Evolutionary conservation across 2,113 vertebrate genomes (phyloP).

Genomic region (Pipa parva): DNA sequence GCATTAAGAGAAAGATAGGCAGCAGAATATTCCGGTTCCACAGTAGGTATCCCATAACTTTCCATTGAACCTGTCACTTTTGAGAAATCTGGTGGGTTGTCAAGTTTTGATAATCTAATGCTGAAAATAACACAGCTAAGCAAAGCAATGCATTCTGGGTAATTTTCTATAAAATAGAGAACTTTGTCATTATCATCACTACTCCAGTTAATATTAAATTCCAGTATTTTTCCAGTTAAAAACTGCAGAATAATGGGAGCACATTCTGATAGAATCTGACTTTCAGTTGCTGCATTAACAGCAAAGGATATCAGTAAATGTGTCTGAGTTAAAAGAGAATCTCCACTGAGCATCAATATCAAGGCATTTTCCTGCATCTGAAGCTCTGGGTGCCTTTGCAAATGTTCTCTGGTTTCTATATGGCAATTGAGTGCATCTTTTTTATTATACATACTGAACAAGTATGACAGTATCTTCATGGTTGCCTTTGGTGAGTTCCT

Average conservation of each 20-base stretch:
- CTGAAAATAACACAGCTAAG: background rate
- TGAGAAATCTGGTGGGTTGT: background rate
- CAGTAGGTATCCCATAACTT: conserved; percentile 18
- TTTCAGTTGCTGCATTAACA: background rate
- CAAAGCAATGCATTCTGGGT: conserved; percentile 39
- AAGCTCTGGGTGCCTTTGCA: conserved; percentile 28
- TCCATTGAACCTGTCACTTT: background rate
- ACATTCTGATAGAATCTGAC: background rate
- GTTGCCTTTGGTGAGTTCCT: conserved; percentile 42
- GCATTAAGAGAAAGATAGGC: background rate
- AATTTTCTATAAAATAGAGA: conserved; percentile 21
- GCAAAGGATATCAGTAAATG: conserved; percentile 8
- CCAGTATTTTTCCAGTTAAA: conserved; percentile 2
- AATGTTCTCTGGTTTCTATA: conserved; percentile 23
- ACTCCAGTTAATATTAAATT: no score
- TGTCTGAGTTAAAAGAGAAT: background rate
- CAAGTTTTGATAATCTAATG: background rate
- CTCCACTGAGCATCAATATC: background rate
- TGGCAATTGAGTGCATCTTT: conserved; percentile 38
- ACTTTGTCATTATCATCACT: background rate
- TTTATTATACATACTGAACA: conserved; percentile 44
- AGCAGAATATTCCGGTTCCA: conserved; percentile 33
- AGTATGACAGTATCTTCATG: conserved; percentile 44
- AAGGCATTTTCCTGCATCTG: rapidly evolving
- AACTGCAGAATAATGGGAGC: conserved; percentile 32